Conservation (phyloP, 2,113 vertebrate genomes). For the Apus apus region DNA sequence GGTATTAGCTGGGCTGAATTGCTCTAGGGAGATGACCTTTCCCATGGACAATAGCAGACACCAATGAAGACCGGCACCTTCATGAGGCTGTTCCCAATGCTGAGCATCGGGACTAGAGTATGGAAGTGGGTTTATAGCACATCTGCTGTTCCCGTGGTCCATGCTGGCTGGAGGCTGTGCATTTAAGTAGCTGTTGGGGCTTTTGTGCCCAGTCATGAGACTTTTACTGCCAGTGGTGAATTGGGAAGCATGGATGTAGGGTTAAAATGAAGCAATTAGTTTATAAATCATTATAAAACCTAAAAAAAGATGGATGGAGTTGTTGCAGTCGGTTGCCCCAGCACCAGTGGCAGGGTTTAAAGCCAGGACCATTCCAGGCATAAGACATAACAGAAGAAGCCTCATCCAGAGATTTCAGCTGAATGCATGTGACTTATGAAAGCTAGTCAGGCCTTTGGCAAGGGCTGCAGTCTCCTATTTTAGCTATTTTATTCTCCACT, state of each 20-base stretch:
- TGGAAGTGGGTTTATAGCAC: not conserved
- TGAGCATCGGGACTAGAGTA: not conserved
- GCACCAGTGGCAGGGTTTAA: not conserved
- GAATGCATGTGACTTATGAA: not conserved
- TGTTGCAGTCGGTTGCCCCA: not conserved
- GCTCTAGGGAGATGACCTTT: not conserved
- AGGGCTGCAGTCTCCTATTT: not conserved
- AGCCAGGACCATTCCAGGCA: not conserved
- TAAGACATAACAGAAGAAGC: not conserved
- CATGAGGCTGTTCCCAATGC: accelerated
- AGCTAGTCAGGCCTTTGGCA: not conserved
- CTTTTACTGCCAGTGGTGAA: not conserved
- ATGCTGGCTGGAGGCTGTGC: not conserved
- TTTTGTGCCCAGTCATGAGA: not conserved
- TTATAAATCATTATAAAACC: not conserved
- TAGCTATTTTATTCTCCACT: not conserved
- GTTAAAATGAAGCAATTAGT: not conserved
- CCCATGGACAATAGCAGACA: not conserved
- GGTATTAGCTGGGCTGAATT: not conserved
- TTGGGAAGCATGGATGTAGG: not conserved
- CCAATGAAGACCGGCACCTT: not conserved
- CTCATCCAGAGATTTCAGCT: not conserved
- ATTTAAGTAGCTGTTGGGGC: not conserved
- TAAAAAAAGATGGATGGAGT: not conserved
- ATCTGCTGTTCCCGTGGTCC: not conserved